phyloP scores from a whole-genome alignment of 2,113 vertebrate genomes.

The Ibidorhyncha struthersii region DNA sequence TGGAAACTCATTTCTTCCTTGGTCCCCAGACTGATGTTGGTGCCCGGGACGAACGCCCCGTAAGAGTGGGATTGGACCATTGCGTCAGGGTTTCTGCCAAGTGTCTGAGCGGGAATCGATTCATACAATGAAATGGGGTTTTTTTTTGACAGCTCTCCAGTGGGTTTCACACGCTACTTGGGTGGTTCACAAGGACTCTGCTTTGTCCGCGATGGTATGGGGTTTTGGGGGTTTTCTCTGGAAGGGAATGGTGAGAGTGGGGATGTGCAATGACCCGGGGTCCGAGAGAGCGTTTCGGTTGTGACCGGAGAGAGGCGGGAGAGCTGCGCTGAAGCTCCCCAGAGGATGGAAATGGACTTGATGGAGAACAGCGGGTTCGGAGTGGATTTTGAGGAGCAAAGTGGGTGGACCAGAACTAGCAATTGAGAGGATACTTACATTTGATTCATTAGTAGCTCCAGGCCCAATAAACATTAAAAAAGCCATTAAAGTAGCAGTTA shows the following conservation, averaged over 20 bases:
- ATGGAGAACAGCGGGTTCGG: neutral
- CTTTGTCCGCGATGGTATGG: neutral
- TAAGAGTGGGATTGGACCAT: neutral
- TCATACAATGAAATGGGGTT: neutral
- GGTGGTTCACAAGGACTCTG: neutral
- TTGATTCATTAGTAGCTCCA: conserved; percentile 49
- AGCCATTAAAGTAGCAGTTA: conserved; percentile 31
- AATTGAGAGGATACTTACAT: neutral
- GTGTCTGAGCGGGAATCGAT: neutral
- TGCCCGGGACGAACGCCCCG: neutral
- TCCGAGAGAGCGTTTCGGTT: rapidly evolving
- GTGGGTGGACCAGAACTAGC: conserved; percentile 10
- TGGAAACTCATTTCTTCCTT: neutral
- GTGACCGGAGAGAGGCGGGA: neutral
- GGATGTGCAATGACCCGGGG: rapidly evolving
- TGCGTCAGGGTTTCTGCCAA: neutral
- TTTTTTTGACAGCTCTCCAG: neutral
- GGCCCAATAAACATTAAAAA: conserved; percentile 45
- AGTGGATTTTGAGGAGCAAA: neutral
- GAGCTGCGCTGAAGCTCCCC: neutral
- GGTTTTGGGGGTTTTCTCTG: neutral
- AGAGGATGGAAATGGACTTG: neutral
- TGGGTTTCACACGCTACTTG: neutral
- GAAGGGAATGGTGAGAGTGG: neutral
- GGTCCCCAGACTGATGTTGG: neutral